Base-by-base conservation (phyloP, 92 coral and sea anemone species). In the Epizoanthus scotinus region DNA sequence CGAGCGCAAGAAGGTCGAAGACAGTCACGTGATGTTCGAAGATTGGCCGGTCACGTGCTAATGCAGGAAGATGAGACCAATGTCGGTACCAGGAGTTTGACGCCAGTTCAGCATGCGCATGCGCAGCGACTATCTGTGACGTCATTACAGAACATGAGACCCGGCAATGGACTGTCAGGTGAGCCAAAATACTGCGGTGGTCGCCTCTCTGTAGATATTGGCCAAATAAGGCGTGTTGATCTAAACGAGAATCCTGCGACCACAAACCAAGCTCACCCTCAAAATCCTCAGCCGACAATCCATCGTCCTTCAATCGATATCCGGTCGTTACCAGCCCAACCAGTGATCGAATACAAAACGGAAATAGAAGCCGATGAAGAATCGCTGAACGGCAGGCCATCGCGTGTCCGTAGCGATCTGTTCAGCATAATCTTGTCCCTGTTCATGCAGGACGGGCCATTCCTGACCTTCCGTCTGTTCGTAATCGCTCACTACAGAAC, bases 381-480 rank as follows among this genome's bases (percentile, higher is more conserved):
- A 12, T 75, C 53, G 20, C 31, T 57, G 7, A 73, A 52, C 9
- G 77, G 63, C 2, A 86, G 58, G 66, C 81, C 81, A 1, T 75
- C 81, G 55, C 94, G 98, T 49, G 84, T 94, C 50, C 87, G 93
- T 24, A 89, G 92, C 63, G 99, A 96, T 63, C 88, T 96, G 56
- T 85, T 94, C 12, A 81, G 96, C 27, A 93, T 91, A 12, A 22
- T 90, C 19, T 87, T 96, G 87, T 91, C 98, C 1, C 77, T 96
- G 8, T 85, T 96, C 65, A 65, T 96, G 86, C 98, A 96, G 73
- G 99, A 96, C 78, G 98, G 94, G 1, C 99, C 99, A 4, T 96
- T 93, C 62, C 89, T 96, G 4, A 90, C 94, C 36, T 89, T 96
- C 77, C 89, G 99, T 50, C 60, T 96, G 67, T 96, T 89, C 85